Conservation (phyloP, 2,888 invertebrate genomes). For the Conops quadrifasciatus region DNA sequence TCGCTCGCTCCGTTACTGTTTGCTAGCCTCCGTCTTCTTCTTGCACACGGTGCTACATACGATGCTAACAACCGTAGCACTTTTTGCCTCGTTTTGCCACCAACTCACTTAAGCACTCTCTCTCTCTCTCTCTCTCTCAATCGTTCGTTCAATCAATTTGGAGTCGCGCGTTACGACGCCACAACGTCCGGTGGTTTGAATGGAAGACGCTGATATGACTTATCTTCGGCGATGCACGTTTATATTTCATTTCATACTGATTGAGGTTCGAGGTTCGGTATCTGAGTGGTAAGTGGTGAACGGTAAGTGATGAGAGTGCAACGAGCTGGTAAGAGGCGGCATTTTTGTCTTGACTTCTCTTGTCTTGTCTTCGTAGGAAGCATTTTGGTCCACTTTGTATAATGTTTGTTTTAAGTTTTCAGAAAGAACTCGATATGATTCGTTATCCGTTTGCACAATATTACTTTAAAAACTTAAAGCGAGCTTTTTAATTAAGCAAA, state of each 20-base stretch:
- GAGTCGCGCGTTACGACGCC: slow-evolving; percentile 19
- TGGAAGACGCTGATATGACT: slow-evolving; percentile 27
- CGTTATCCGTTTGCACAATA: slow-evolving; percentile 12
- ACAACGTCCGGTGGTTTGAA: background rate
- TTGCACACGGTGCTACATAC: background rate
- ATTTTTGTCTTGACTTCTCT: too few relatives aligned
- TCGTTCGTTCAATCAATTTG: slow-evolving; percentile 28
- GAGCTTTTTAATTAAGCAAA: background rate
- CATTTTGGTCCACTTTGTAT: background rate
- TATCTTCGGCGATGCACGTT: slow-evolving; percentile 28
- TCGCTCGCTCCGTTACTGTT: background rate
- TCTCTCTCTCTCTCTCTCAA: slow-evolving; percentile 11
- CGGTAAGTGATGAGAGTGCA: slow-evolving; percentile 2
- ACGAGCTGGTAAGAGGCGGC: background rate
- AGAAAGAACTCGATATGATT: slow-evolving; percentile 1
- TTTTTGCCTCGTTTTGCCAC: background rate
- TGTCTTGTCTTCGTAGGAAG: background rate
- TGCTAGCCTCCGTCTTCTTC: background rate
- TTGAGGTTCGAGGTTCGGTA: background rate
- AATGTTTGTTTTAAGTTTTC: background rate
- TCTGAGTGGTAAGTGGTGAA: slow-evolving; percentile 5
- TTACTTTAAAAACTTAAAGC: background rate
- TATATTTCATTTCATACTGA: slow-evolving; percentile 24
- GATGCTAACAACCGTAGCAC: background rate
- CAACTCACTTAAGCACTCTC: background rate